Conservation (phyloP, 2,888 invertebrate genomes). For the Dasysyrphus tricinctus region DNA sequence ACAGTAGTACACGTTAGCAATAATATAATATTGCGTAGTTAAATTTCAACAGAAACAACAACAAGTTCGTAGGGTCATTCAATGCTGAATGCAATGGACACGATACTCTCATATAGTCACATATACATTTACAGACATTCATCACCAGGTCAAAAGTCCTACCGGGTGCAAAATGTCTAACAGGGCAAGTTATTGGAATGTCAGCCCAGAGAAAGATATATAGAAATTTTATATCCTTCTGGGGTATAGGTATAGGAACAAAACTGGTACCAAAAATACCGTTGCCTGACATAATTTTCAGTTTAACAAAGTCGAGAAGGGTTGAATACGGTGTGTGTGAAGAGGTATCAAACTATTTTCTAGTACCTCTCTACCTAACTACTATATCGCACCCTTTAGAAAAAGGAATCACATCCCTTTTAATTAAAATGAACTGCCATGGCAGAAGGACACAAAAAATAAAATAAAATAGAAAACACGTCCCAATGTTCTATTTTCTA, state of each 20-base stretch:
- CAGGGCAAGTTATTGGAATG: constrained; percentile 71
- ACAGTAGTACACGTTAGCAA: constrained; percentile 11
- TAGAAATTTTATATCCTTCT: constrained; percentile 14
- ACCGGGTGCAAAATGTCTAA: constrained; percentile 70
- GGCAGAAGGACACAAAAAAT: not conserved
- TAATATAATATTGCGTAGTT: constrained; percentile 68
- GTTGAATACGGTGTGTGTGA: constrained; percentile 18
- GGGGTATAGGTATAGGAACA: not conserved
- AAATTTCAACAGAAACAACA: constrained; percentile 51
- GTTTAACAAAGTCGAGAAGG: constrained; percentile 35
- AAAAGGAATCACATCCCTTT: constrained; percentile 44
- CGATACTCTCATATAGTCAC: constrained; percentile 1
- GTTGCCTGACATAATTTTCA: constrained; percentile 56
- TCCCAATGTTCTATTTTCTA: constrained; percentile 17
- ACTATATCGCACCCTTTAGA: not conserved
- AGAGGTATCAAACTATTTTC: constrained; percentile 1
- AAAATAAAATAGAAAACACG: constrained; percentile 30
- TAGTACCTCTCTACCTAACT: not conserved
- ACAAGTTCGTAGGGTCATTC: constrained; percentile 47
- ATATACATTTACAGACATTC: constrained; percentile 50
- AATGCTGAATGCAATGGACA: constrained; percentile 50
- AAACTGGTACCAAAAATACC: constrained; percentile 59
- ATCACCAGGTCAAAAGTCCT: constrained; percentile 72
- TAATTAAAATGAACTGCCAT: constrained; percentile 70
- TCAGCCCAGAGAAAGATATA: constrained; percentile 1